Evolutionary conservation across 1,140 invertebrate species (phyloP), one percentile per base, ranked within the genome.

Genomic region (Hydropsyche tenuis): DNA sequence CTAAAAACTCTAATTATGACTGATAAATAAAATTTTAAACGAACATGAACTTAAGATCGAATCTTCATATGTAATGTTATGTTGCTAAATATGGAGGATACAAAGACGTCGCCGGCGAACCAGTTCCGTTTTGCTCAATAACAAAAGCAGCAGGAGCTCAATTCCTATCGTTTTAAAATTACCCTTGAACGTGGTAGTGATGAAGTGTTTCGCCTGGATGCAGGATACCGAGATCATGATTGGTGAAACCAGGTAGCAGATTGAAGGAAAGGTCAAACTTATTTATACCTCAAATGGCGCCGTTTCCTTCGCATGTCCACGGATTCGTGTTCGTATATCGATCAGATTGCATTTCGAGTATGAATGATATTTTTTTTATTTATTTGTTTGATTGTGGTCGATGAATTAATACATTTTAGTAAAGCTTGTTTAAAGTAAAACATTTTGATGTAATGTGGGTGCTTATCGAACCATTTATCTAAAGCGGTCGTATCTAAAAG

Each of bases 201-300:
- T 20, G 4, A 22, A 51, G 46, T 20, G 16, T 18, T 23, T 69
- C n/a, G 30, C 11, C 46, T 51, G 66, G 66, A 69, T 48, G 48
- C 27, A 27, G 68, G 68, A 70, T 56, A 48, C 48, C 27, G 25
- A 14, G 22, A 27, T 69, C 20, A 70, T 56, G 18, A 46, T 68
- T 46, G 42, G 48, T 18, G 51, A 18, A 70, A 11, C 68, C 68
- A 70, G 68, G 68, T 56, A 16, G 48, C 43, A 56, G 68, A 56
- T 70, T 70, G 68, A 70, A 70, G 68, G 68, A 70, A 70, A 70
- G 68, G 68, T 70, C 68, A 70, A 56, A 70, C 23, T 46, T 37
- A 45, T 70, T 37, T 45, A 65, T 14, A 25, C 7, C 22, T 23
- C 20, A 25, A 22, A 60, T 22, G 12, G 11, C 14, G 9, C 22